Percentiles rank a stretch among this genome's conserved stretches.
Conservation (phyloP, 2,888 invertebrate genomes). For the Pachycephus smyrnensis region DNA sequence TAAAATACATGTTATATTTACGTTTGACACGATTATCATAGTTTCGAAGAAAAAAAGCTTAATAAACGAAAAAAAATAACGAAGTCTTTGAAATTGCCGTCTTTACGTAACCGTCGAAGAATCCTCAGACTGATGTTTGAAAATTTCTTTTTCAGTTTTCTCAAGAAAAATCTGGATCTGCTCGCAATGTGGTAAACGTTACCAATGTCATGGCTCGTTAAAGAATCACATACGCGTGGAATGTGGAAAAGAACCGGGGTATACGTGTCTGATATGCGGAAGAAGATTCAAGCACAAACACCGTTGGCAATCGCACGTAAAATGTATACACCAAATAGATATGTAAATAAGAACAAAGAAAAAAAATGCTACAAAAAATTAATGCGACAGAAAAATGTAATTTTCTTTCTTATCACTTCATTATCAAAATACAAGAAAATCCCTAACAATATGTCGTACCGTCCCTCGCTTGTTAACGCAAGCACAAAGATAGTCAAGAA, state of each 20-base stretch:
- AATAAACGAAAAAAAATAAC: no score
- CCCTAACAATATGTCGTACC: no score
- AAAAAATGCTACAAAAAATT: not conserved
- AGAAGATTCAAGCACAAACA: slow-evolving; percentile 34
- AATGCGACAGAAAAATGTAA: no score
- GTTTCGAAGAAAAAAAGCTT: no score
- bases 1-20: slow-evolving; percentile 11
- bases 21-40: no score
- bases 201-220: slow-evolving; percentile 55
- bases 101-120: no score
- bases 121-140: no score
- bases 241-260: slow-evolving; percentile 60
- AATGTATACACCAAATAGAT: slow-evolving; percentile 36
- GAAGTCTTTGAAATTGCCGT: no score
- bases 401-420: no score
- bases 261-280: slow-evolving; percentile 50
- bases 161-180: slow-evolving; percentile 42
- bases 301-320: slow-evolving; percentile 28
- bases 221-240: slow-evolving; percentile 56
- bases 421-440: no score
- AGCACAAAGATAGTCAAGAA: no score
- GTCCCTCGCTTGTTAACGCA: no score
- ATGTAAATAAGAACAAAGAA: slow-evolving; percentile 21
- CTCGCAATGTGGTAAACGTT: slow-evolving; percentile 53
- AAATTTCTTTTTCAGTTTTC: not conserved